These are phyloP conservation scores for Malacoraja senta DNA, from an alignment of 2,797 vertebrate species.

Conservation along the genomic window DNA sequence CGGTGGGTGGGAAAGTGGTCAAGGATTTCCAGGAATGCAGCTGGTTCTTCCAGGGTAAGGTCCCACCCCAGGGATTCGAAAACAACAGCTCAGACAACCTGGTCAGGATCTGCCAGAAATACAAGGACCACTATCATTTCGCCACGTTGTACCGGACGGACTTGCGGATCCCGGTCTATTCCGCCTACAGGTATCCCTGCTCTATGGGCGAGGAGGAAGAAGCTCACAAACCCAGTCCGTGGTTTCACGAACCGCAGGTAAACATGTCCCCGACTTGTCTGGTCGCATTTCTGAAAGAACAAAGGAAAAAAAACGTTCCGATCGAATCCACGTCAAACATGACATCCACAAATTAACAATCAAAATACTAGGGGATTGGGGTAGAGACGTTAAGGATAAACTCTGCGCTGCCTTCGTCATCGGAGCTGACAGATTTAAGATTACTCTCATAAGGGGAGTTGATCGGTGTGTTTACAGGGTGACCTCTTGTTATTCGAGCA, in stretches of 20 bases:
- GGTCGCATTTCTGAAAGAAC: neutral
- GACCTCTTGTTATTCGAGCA: too few species aligned
- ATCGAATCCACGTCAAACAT: too few species aligned
- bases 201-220: neutral
- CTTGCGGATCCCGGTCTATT: slow-evolving; percentile 4
- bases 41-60: neutral
- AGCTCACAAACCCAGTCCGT: neutral
- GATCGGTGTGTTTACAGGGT: too few species aligned
- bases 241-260: slow-evolving; percentile 21
- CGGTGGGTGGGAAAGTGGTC: neutral
- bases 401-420: too few species aligned
- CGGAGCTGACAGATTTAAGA: too few species aligned
- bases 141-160: neutral
- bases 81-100: too few species aligned
- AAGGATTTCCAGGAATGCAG: neutral
- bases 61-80: neutral
- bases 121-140: neutral
- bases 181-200: slow-evolving; percentile 17
- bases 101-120: neutral
- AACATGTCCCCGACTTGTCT: neutral
- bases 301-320: too few species aligned
- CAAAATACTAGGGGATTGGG: too few species aligned
- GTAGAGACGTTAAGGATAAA: too few species aligned
- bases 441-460: too few species aligned
- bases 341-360: too few species aligned